Evolutionary conservation across 2,888 invertebrate genomes (phyloP), one percentile per base, ranked within the genome.

Genomic region (Nemotelus nigrinus): DNA sequence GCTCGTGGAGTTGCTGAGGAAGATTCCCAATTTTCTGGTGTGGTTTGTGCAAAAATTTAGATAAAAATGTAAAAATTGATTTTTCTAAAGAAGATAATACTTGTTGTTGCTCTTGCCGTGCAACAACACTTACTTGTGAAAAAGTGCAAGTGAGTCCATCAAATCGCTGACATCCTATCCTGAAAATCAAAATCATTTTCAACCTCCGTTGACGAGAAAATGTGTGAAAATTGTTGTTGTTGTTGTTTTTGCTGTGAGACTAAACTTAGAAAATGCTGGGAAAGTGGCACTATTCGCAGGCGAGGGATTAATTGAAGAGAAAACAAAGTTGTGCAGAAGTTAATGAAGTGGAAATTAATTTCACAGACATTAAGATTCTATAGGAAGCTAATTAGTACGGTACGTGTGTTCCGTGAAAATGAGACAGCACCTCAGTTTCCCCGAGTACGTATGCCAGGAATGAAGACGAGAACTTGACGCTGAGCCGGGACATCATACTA

Each of bases 321-420:
- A 53, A 68, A 43, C 53, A 8, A 53, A 68, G 41, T 68, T 50
- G 41, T 68, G 53, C 53, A 68, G 68, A 53, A 50, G 44, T 3
- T 58, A 72, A 60, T 72, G 58, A 47, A 4, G 39, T 47, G 7
- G 72, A 70, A 70, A 53, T 72, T 47, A 72, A 39, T 72, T 47
- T 41, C 8, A 44, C n/a, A 7, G 58, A 53, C 41, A 47, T 60
- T 58, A 58, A 44, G 58, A 39, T n/a, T 58, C 41, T 55, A 25
- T 58, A 72, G 58, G 45, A 6, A 45, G 8, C 58, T 72, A 58
- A 72, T 72, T 70, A 70, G 70, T 43, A n/a, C 10, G 44, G 44
- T 7, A 57, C 10, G 57, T 57, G 10, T 57, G n/a, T 10, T 57
- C 57, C 25, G 57, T 3, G 7, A 7, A 25, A 57, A 57, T 25